phyloP scores from a whole-genome alignment of 2,888 invertebrate species.

The Argynnis bischoffii region DNA sequence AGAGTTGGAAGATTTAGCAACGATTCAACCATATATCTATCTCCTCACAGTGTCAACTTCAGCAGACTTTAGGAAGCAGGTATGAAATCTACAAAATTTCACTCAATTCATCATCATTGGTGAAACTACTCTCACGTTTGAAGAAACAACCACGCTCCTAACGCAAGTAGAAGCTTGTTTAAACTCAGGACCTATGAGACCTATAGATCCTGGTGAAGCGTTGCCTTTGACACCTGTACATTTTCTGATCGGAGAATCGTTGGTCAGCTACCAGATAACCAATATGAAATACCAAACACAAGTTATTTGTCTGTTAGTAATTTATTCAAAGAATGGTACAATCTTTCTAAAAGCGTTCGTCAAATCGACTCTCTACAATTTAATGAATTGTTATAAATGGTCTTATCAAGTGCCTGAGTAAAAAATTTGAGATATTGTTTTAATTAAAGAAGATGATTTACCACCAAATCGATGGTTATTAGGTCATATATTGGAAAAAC shows the following conservation, averaged over 20 bases:
- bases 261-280: constrained; percentile 27
- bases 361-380: constrained; percentile 29
- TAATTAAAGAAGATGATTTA: constrained; percentile 36
- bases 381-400: constrained; percentile 36
- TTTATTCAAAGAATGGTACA: constrained; percentile 32
- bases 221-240: constrained; percentile 37
- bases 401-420: constrained; percentile 27
- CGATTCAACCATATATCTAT: constrained; percentile 27
- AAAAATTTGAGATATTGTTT: constrained; percentile 34
- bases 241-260: constrained; percentile 38
- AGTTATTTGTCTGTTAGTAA: constrained; percentile 35
- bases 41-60: constrained; percentile 37
- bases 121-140: constrained; percentile 35
- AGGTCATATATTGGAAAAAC: constrained; percentile 26
- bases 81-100: constrained; percentile 33
- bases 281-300: constrained; percentile 20
- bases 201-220: constrained; percentile 26
- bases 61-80: constrained; percentile 39
- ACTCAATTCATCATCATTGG: constrained; percentile 36
- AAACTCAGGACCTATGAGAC: constrained; percentile 40
- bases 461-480: constrained; percentile 33
- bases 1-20: constrained; percentile 29
- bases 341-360: constrained; percentile 34
- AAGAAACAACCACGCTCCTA: constrained; percentile 38
- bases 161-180: constrained; percentile 42